Percentiles rank a stretch among this genome's conserved stretches.
Evolutionary conservation across 2,113 vertebrate species (phyloP).

Genomic region (Monopterus albus): DNA sequence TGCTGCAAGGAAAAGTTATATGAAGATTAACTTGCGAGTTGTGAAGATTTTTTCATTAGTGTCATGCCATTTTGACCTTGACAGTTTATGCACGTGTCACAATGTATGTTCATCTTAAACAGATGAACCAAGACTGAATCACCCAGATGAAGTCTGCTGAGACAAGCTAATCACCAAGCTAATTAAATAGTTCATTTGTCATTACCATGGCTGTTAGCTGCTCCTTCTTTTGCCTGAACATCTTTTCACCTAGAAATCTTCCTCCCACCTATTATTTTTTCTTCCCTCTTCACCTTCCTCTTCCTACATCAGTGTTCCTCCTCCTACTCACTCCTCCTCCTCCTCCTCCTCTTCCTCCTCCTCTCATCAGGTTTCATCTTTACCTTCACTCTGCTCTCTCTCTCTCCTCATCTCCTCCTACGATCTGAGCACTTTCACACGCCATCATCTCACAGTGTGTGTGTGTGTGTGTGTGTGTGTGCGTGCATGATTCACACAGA

Average conservation of each 20-base stretch:
- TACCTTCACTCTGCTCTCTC: conserved; percentile 53
- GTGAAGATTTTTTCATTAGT: conserved; percentile 1
- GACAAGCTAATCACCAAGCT: conserved; percentile 28
- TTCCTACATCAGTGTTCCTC: too few relatives aligned
- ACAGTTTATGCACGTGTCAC: conserved; percentile 1
- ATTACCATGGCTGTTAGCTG: conserved; percentile 44
- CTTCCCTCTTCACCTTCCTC: conserved; percentile 59
- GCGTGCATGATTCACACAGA: conserved; percentile 72
- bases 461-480: conserved; percentile 27
- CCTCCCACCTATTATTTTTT: conserved; percentile 65
- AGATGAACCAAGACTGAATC: conserved; percentile 22
- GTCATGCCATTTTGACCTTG: neutral
- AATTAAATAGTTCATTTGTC: conserved; percentile 54
- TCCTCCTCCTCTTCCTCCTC: conserved; percentile 61
- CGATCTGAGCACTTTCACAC: conserved; percentile 64
- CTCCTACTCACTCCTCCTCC: conserved; percentile 45
- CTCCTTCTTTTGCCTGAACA: conserved; percentile 46
- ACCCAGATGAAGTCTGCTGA: conserved; percentile 8
- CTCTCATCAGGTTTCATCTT: conserved; percentile 63
- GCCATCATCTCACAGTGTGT: conserved; percentile 40
- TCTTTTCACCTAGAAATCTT: conserved; percentile 51
- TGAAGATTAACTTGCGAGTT: conserved; percentile 5
- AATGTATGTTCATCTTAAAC: conserved; percentile 26
- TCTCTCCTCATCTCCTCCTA: conserved; percentile 68
- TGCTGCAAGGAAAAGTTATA: neutral